These are phyloP conservation scores for Pelobates cultripes DNA, from an alignment of 2,797 vertebrate genomes.

Conservation along the genomic window DNA sequence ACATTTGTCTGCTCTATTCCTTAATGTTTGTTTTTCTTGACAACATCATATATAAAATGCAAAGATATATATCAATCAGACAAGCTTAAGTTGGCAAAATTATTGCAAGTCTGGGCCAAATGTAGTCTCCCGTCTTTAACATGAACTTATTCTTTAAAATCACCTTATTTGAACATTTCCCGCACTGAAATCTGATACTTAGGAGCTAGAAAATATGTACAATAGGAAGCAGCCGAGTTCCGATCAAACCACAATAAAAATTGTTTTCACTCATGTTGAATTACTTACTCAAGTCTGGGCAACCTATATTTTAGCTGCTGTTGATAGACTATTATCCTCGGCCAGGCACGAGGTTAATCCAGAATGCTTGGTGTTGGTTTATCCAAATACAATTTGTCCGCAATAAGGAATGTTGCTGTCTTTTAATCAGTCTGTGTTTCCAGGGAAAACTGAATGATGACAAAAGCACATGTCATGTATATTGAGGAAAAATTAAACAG, in stretches of 20 bases:
- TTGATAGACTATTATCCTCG: no score
- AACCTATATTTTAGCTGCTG: no score
- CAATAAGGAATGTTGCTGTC: no score
- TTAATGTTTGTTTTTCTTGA: slow-evolving; percentile 38
- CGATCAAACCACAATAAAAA: slow-evolving; percentile 16
- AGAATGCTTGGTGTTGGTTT: no score
- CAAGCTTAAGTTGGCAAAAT: slow-evolving; percentile 28
- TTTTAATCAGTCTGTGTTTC: no score
- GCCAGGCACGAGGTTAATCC: no score
- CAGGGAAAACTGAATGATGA: no score
- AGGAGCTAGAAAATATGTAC: slow-evolving; percentile 18
- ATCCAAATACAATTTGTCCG: no score
- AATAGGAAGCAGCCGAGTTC: slow-evolving; percentile 5
- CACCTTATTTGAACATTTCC: slow-evolving; percentile 52
- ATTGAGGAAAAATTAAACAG: no score
- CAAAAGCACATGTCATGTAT: no score
- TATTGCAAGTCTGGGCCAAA: slow-evolving; percentile 25
- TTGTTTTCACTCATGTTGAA: not conserved
- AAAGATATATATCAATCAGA: slow-evolving; percentile 35
- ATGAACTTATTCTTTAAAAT: slow-evolving; percentile 38
- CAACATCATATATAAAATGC: slow-evolving; percentile 36
- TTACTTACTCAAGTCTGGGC: no score
- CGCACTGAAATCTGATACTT: slow-evolving; percentile 27
- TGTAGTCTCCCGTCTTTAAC: slow-evolving; percentile 18
- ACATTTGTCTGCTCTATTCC: not conserved